phyloP scores from a whole-genome alignment of 2,113 vertebrate species.

The Dasyurus viverrinus region DNA sequence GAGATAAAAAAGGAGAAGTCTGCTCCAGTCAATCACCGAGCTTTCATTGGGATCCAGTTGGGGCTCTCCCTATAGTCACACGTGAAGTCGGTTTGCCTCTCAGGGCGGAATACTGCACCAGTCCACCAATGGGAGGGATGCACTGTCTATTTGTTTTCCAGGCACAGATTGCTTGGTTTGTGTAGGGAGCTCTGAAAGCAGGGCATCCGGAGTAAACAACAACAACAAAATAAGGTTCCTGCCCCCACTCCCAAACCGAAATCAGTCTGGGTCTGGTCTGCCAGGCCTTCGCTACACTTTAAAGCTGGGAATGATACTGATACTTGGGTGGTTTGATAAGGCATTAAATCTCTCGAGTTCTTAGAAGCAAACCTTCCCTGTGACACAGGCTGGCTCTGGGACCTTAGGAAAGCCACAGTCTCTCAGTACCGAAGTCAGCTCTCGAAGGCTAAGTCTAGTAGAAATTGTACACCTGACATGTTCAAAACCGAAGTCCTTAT shows the following conservation, averaged over 20 bases:
- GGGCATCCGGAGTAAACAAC: not conserved
- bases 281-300: not conserved
- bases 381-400: not conserved
- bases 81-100: constrained; percentile 5
- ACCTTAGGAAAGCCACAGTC: not conserved
- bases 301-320: constrained; percentile 29
- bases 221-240: not conserved
- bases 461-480: not conserved
- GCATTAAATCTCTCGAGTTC: not conserved
- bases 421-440: not conserved
- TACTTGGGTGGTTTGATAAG: not conserved
- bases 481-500: not conserved
- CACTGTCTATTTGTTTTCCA: not conserved
- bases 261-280: not conserved
- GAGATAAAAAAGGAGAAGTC: not conserved
- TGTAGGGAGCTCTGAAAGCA: not conserved
- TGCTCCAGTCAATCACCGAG: not conserved
- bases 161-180: not conserved
- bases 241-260: not conserved
- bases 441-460: not conserved
- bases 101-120: not conserved
- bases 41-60: not conserved
- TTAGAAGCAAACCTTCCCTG: not conserved
- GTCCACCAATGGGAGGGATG: not conserved
- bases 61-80: not conserved